Base-by-base conservation (phyloP, 2,888 invertebrate genomes). In the Trachelus troglodyta region DNA sequence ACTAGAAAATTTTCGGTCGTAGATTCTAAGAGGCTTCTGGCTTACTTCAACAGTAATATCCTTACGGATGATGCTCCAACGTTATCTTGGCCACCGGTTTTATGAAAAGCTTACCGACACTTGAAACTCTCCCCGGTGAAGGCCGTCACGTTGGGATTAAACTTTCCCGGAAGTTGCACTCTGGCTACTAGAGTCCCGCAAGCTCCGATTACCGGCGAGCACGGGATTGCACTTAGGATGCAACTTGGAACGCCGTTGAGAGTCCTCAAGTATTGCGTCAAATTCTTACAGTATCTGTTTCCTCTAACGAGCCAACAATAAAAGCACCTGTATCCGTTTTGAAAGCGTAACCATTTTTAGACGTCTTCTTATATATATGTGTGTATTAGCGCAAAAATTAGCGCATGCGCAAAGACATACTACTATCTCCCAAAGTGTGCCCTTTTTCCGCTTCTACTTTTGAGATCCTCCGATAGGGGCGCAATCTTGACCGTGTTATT, bases 151-250 rank as follows among this genome's bases (percentile, higher is more conserved):
- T 76, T 79, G 81, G 77, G 79, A 82, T 82, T 79, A 79, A 82
- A 82, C 79, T 82, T 81, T 79, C 68, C 56, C 33, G 75, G 37
- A 82, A 82, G 81, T 78, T 68, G 71, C 71, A 69, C 35, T 56
- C 30, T 31, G 31, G 71, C 71, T 71, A 31, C 71, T 71, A 12
- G 23, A 15, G 71, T 77, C 80, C 74, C 81, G 78, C 80, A 81
- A 82, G 78, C 80, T 84, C 83, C 82, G 79, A 81, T 84, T 82
- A 80, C 83, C 81, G 71, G 80, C 80, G 78, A 84, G 81, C 84
- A 84, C 82, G 82, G 82, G 83, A 84, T 84, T 85, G 83, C 85
- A 84, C 83, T 81, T 80, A 78, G 78, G 34, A 78, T 81, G 79
- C 33, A 81, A 84, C 80, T 80, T 75, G 79, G 75, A 73, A 76